These are phyloP conservation scores for Takifugu bimaculatus DNA, from an alignment of 2,113 vertebrate species.

Conservation along the genomic window DNA sequence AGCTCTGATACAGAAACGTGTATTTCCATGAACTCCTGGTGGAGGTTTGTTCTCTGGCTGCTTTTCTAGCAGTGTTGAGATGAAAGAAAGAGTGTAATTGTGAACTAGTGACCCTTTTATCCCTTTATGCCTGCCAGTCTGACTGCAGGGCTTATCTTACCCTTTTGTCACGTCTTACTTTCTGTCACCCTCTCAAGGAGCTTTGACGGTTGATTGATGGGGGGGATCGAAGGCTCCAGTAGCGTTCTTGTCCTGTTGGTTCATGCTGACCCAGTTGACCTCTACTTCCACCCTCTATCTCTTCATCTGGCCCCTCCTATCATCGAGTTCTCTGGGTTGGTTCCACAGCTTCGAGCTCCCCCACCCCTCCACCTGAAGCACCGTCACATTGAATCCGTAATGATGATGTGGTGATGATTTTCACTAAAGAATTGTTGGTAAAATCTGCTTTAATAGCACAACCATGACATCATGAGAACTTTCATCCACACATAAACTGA, in stretches of 20 bases:
- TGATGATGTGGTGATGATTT: too few relatives aligned
- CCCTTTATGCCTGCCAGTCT: conserved; percentile 4
- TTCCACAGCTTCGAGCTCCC: conserved; percentile 49
- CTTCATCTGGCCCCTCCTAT: too few relatives aligned
- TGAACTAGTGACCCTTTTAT: conserved; percentile 22
- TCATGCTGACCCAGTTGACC: conserved; percentile 52
- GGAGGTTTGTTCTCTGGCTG: conserved; percentile 3
- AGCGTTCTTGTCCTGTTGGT: conserved; percentile 54
- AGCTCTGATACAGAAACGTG: too few relatives aligned
- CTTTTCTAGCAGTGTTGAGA: neutral
- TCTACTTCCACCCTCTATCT: neutral
- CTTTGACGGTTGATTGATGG: conserved; percentile 50
- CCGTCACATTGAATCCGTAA: too few relatives aligned
- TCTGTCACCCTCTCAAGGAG: conserved; percentile 33
- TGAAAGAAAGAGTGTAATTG: too few relatives aligned
- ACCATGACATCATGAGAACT: too few relatives aligned
- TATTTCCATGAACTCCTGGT: too few relatives aligned
- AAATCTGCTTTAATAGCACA: too few relatives aligned
- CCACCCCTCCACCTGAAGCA: conserved; percentile 43
- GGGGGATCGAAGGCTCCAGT: conserved; percentile 53
- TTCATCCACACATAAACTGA: too few relatives aligned
- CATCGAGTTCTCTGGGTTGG: conserved; percentile 25
- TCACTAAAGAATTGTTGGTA: too few relatives aligned
- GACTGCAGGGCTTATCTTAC: neutral
- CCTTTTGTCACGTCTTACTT: conserved; percentile 16